Evolutionary conservation across 1,140 invertebrate species (phyloP).

Genomic region (Bombyx mandarina): DNA sequence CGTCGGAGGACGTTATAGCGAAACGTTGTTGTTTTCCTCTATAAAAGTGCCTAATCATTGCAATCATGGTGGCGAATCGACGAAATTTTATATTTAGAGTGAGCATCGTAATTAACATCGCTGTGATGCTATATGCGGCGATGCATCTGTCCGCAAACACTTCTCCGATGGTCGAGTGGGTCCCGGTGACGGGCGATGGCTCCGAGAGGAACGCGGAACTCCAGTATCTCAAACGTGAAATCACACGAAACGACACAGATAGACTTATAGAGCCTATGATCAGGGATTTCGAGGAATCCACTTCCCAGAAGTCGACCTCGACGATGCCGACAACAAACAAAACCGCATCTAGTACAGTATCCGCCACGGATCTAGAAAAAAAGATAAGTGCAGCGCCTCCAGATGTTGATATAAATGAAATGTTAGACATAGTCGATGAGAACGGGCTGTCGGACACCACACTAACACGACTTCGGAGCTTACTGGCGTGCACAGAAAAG

Average conservation of each 20-base stretch:
- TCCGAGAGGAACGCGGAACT: constrained; percentile 41
- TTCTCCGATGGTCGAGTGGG: constrained; percentile 39
- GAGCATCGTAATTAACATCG: constrained; percentile 81
- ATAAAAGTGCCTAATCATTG: constrained; percentile 56
- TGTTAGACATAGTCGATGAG: constrained; percentile 53
- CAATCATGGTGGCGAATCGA: constrained; percentile 66
- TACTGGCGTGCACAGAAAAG: constrained; percentile 77
- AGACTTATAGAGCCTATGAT: constrained; percentile 27
- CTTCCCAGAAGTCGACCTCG: constrained; percentile 45
- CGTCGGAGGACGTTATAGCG: constrained; percentile 61
- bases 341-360: constrained; percentile 48
- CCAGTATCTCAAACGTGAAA: constrained; percentile 37
- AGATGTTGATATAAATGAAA: constrained; percentile 40
- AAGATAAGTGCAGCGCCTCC: constrained; percentile 40
- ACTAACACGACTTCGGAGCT: constrained; percentile 38
- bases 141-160: constrained; percentile 50
- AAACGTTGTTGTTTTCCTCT: constrained; percentile 37
- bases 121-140: constrained; percentile 76
- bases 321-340: constrained; percentile 52
- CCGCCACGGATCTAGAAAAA: constrained; percentile 42
- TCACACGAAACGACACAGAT: constrained; percentile 40
- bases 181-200: constrained; percentile 42
- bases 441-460: constrained; percentile 48
- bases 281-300: constrained; percentile 47
- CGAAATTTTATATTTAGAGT: constrained; percentile 81